These are phyloP conservation scores for Neosalanx taihuensis DNA, from an alignment of 2,797 vertebrate genomes.

Conservation along the genomic window DNA sequence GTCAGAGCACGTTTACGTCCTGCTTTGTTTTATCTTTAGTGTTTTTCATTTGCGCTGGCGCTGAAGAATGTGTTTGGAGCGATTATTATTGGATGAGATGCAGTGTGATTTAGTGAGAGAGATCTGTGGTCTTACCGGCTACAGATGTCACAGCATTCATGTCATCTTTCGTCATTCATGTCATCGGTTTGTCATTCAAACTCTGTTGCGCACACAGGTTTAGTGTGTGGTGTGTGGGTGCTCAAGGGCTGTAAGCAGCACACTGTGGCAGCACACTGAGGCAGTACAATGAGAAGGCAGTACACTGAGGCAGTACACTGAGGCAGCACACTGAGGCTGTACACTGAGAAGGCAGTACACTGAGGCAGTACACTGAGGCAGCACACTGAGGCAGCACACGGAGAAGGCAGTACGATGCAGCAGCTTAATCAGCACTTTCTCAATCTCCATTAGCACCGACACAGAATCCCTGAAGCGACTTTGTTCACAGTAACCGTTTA, in stretches of 20 bases:
- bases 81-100: too few species aligned
- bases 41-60: neutral
- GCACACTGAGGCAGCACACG: constrained; percentile 13
- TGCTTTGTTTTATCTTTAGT: neutral
- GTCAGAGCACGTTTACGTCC: neutral
- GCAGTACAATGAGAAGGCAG: constrained; percentile 1
- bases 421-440: constrained; percentile 64
- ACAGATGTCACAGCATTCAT: too few species aligned
- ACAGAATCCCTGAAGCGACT: constrained; percentile 34
- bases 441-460: constrained; percentile 15
- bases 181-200: too few species aligned
- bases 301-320: too few species aligned
- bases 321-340: too few species aligned
- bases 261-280: constrained; percentile 20
- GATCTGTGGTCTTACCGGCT: too few species aligned
- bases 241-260: neutral
- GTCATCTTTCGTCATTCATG: too few species aligned
- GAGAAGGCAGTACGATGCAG: constrained; percentile 23
- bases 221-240: neutral
- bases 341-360: constrained; percentile 4
- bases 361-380: too few species aligned
- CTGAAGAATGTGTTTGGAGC: too few species aligned
- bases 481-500: constrained; percentile 48
- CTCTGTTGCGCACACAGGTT: too few species aligned
- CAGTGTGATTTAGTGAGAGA: too few species aligned